phyloP scores from a whole-genome alignment of 1,140 invertebrate species.

The Dreissena rostriformis region DNA sequence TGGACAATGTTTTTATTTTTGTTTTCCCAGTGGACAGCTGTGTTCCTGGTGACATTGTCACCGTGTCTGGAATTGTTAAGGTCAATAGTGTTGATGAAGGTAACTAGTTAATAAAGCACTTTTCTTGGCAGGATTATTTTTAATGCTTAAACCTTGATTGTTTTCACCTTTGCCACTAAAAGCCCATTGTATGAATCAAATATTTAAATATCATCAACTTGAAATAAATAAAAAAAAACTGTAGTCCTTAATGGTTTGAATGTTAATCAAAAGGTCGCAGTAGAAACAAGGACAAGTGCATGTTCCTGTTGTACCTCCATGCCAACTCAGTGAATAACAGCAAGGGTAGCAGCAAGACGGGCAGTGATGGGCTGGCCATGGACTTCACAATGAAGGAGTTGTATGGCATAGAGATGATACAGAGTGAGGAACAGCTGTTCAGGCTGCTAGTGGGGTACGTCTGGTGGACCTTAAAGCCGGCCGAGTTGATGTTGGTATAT shows the following conservation, averaged over 20 bases:
- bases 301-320: conserved; percentile 90
- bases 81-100: conserved; percentile 82
- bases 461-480: neutral
- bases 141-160: too few species aligned
- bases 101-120: conserved; percentile 55
- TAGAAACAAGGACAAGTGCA: conserved; percentile 83
- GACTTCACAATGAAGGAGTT: conserved; percentile 81
- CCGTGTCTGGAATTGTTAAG: conserved; percentile 92
- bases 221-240: too few species aligned
- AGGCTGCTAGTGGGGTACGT: conserved; percentile 83
- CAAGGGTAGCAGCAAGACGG: conserved; percentile 85
- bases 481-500: too few species aligned
- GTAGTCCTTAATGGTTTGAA: too few species aligned
- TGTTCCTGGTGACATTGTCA: conserved; percentile 93
- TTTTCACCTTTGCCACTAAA: too few species aligned
- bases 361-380: conserved; percentile 71
- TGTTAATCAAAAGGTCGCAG: conserved; percentile 63
- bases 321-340: conserved; percentile 86
- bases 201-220: too few species aligned
- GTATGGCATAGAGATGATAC: conserved; percentile 87
- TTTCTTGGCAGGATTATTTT: too few species aligned
- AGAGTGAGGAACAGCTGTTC: conserved; percentile 89
- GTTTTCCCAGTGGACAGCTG: conserved; percentile 87
- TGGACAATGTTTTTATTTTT: conserved; percentile 22
- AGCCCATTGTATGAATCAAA: too few species aligned